A percentile compares a stretch with the other conserved stretches of the same genome.
phyloP scores from a whole-genome alignment of 1,140 invertebrate genomes.

The Asobara japonica region DNA sequence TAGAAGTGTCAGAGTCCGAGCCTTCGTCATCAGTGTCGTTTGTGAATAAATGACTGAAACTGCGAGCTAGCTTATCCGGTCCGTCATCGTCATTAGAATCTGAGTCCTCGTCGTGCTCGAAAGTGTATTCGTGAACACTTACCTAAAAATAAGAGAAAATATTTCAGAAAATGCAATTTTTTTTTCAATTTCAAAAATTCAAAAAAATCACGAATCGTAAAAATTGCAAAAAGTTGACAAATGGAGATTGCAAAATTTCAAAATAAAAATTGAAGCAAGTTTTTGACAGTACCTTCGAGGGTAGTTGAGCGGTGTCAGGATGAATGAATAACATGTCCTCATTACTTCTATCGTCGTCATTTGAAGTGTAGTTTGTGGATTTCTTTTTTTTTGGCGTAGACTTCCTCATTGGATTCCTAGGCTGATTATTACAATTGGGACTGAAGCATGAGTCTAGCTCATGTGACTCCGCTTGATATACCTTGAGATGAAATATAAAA shows the following conservation, averaged over 20 bases:
- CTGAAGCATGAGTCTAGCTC: slow-evolving; percentile 68
- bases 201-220: too few relatives aligned
- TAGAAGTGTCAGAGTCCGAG: slow-evolving; percentile 77
- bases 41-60: slow-evolving; percentile 80
- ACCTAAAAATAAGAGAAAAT: too few relatives aligned
- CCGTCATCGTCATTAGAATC: slow-evolving; percentile 84
- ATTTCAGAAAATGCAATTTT: too few relatives aligned
- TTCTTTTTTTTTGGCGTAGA: slow-evolving; percentile 42
- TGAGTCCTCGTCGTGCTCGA: slow-evolving; percentile 75
- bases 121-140: slow-evolving; percentile 46
- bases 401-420: slow-evolving; percentile 45
- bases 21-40: slow-evolving; percentile 81
- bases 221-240: too few relatives aligned
- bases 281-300: too few relatives aligned
- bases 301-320: slow-evolving; percentile 45
- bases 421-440: slow-evolving; percentile 23
- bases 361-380: slow-evolving; percentile 38
- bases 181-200: too few relatives aligned
- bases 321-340: slow-evolving; percentile 63
- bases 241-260: too few relatives aligned
- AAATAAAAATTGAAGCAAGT: too few relatives aligned
- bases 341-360: slow-evolving; percentile 54
- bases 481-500: slow-evolving; percentile 45
- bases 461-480: slow-evolving; percentile 72
- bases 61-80: slow-evolving; percentile 74